Evolutionary conservation across 2,113 vertebrate genomes (phyloP).

Genomic region (Gnathonemus echidnorhynchus): DNA sequence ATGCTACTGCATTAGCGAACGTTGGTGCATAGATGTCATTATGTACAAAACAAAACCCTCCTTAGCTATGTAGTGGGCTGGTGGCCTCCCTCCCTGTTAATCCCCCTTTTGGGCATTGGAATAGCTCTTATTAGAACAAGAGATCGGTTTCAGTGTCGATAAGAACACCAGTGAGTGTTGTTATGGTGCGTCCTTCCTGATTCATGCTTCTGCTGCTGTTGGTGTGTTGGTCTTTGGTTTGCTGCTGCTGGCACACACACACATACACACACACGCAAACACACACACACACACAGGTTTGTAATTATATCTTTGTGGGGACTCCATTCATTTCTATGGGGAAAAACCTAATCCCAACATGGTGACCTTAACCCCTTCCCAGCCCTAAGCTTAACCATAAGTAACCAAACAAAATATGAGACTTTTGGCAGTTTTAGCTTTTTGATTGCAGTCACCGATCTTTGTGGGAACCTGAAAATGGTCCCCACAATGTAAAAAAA

Average conservation of each 20-base stretch:
- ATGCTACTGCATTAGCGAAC: not conserved
- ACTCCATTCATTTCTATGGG: not conserved
- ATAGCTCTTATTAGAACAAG: not conserved
- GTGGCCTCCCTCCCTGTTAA: not conserved
- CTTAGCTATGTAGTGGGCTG: too few species aligned
- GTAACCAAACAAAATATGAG: too few species aligned
- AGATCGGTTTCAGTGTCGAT: not conserved
- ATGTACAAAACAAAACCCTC: not conserved
- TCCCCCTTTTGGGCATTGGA: not conserved
- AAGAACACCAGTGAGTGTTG: not conserved
- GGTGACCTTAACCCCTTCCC: too few species aligned
- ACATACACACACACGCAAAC: too few species aligned
- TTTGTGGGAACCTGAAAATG: too few species aligned
- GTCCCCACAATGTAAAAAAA: too few species aligned
- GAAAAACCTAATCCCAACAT: too few species aligned
- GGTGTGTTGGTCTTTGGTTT: not conserved
- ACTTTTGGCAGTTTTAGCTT: too few species aligned
- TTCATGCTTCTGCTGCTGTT: not conserved
- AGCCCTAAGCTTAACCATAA: too few species aligned
- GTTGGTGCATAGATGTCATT: not conserved
- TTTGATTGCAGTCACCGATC: too few species aligned
- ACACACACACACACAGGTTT: too few species aligned
- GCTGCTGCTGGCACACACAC: not conserved
- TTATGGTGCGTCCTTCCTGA: not conserved
- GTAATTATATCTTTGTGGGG: too few species aligned